These are phyloP conservation scores for Chondrilla cf. caribensis DNA, from an alignment of 37 sponge, comb jelly and placozoan genomes.

Conservation along the genomic window DNA sequence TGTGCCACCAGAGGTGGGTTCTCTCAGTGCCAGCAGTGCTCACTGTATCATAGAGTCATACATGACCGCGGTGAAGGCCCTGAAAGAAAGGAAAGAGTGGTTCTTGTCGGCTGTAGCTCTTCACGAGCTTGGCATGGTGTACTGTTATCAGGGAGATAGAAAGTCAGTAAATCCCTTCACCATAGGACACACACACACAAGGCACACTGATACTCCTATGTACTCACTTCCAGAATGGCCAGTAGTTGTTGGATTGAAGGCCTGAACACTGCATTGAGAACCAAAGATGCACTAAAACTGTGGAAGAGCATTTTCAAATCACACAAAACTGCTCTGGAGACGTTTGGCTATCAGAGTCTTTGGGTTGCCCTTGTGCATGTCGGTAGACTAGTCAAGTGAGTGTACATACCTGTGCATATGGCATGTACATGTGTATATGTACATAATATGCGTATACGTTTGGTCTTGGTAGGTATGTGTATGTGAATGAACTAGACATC, in stretches of 20 bases:
- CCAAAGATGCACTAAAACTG: slow-evolving; percentile 22
- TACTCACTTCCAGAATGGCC: slow-evolving; percentile 29
- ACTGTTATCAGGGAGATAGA: slow-evolving; percentile 31
- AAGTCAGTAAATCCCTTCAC: slow-evolving; percentile 27
- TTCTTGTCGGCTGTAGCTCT: slow-evolving; percentile 48
- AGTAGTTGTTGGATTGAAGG: slow-evolving; percentile 63
- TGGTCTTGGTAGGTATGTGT: slow-evolving; percentile 51
- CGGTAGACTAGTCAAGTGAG: slow-evolving; percentile 56
- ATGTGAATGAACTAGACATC: slow-evolving; percentile 41
- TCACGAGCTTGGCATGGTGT: slow-evolving; percentile 61
- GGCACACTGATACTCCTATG: background rate
- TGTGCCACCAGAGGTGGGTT: background rate
- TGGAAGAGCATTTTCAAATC: slow-evolving; percentile 29
- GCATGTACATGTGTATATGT: background rate
- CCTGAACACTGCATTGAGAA: slow-evolving; percentile 33
- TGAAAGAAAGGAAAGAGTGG: slow-evolving; percentile 30
- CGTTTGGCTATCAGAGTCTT: background rate
- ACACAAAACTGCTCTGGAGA: slow-evolving; percentile 21
- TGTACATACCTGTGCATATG: too few species aligned
- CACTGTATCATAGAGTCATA: background rate
- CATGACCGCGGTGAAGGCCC: slow-evolving; percentile 12
- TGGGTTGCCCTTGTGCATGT: slow-evolving; percentile 43
- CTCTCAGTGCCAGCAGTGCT: background rate
- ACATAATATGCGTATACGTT: background rate
- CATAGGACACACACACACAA: too few species aligned